phyloP scores from a whole-genome alignment of 2,888 invertebrate genomes.

The Lithophane ornitopus region DNA sequence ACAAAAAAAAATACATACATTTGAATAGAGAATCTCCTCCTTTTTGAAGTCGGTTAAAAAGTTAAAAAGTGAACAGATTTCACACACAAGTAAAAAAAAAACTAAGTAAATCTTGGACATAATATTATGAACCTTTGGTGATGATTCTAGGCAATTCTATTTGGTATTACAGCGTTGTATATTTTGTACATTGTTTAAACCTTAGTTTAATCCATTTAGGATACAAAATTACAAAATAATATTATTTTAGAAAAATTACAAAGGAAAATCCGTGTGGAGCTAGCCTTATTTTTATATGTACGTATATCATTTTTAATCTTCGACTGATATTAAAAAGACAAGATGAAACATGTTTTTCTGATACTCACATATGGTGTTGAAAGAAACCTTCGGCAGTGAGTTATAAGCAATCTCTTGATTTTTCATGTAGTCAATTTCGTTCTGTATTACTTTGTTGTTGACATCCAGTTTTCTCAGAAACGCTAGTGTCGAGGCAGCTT shows the following conservation, averaged over 20 bases:
- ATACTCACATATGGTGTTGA: constrained; percentile 78
- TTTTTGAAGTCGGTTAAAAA: too few relatives aligned
- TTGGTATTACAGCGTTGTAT: too few relatives aligned
- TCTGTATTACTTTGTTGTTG: constrained; percentile 74
- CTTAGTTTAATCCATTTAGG: too few relatives aligned
- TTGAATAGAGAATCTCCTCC: too few relatives aligned
- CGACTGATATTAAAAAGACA: neutral
- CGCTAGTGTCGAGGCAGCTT: constrained; percentile 77
- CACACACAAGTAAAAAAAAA: too few relatives aligned
- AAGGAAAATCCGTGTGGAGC: neutral
- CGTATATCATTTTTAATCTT: neutral
- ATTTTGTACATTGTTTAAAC: too few relatives aligned
- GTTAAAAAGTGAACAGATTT: too few relatives aligned
- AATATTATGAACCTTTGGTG: neutral
- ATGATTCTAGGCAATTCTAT: too few relatives aligned
- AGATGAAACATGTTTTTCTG: constrained; percentile 4
- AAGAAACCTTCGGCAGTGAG: constrained; percentile 74
- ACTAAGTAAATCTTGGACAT: neutral
- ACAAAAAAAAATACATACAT: too few relatives aligned
- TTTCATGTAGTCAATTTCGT: constrained; percentile 76
- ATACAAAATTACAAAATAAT: too few relatives aligned
- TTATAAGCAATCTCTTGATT: constrained; percentile 76
- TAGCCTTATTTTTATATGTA: neutral
- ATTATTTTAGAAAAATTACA: neutral
- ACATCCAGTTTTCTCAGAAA: constrained; percentile 77